These are phyloP conservation scores for Bombylius discolor DNA, from an alignment of 2,888 invertebrate genomes.

Conservation along the genomic window DNA sequence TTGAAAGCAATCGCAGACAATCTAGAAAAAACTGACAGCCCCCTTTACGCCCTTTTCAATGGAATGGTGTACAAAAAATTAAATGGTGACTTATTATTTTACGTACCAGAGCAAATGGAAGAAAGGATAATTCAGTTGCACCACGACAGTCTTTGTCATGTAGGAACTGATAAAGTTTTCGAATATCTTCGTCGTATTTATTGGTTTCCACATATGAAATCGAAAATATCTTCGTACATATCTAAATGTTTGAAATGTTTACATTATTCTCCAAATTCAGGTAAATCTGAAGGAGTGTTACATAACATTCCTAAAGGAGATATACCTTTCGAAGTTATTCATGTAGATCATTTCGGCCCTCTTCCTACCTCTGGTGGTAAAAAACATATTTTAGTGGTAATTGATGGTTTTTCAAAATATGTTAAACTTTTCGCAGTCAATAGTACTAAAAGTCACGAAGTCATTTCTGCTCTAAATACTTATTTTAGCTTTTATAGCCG, in stretches of 20 bases:
- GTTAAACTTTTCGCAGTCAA: constrained; percentile 22
- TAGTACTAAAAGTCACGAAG: constrained; percentile 20
- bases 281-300: constrained; percentile 22
- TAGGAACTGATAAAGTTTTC: constrained; percentile 7
- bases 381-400: constrained; percentile 19
- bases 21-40: neutral
- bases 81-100: constrained; percentile 3
- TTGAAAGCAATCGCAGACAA: neutral
- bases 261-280: constrained; percentile 21
- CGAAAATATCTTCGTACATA: constrained; percentile 28
- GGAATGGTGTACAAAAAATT: neutral
- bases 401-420: constrained; percentile 31
- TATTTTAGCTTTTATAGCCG: constrained; percentile 14
- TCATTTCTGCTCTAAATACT: constrained; percentile 17
- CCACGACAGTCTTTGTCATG: constrained; percentile 11
- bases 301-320: constrained; percentile 29
- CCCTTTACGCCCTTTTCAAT: neutral
- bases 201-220: constrained; percentile 30
- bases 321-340: constrained; percentile 30
- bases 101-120: constrained; percentile 10
- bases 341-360: constrained; percentile 32
- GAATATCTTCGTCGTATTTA: constrained; percentile 17
- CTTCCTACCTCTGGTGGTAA: constrained; percentile 21
- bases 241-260: constrained; percentile 29
- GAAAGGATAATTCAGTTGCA: constrained; percentile 7